Evolutionary conservation across 2,113 vertebrate genomes (phyloP), one percentile per base, ranked within the genome.

Genomic region (Eclectus roratus): DNA sequence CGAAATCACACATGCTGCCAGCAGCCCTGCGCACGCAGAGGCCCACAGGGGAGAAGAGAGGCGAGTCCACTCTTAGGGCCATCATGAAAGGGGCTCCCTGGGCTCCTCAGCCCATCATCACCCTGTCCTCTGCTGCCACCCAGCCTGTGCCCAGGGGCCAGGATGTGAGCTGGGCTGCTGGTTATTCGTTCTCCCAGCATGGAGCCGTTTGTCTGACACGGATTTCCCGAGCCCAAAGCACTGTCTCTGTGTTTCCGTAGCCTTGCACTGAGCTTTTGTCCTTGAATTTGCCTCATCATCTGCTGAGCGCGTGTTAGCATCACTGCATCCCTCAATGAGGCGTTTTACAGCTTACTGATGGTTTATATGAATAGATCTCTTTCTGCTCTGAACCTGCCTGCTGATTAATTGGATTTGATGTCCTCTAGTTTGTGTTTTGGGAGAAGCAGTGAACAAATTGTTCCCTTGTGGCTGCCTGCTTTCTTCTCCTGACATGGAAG

Each of bases 201-300:
- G 43, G 60, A 50, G 24, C 69, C 9, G 0, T 29, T 18, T 8
- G 41, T 39, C 1, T 2, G 19, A 13, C 60, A 11, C 1, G 1
- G 58, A 4, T 47, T n/a, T 91, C 69, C 37, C 0, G 0, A 63
- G 44, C 53, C 49, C 77, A 10, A 2, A 58, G 80, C 69, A 11
- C 39, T 0, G 0, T 15, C 64, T 20, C 4, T 0, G 4, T 41
- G 49, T 33, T 77, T 20, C 55, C 0, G 1, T 10, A 16, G 65
- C 61, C 46, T 56, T 4, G 1, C 13, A 0, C 2, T 19, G 60
- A 70, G 88, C 78, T 50, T 53, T 80, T 28, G 17, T 69, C 90
- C 90, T 84, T 80, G 80, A 20, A 2, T 39, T 60, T 77, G 33
- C 50, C 69, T 29, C 5, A 3, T n/a, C 0, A 6, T 55, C 71